Percentiles rank a stretch among this genome's conserved stretches.
These are phyloP conservation scores for Cremastinae sp. DNA, from an alignment of 2,888 invertebrate genomes.

Conservation along the genomic window DNA sequence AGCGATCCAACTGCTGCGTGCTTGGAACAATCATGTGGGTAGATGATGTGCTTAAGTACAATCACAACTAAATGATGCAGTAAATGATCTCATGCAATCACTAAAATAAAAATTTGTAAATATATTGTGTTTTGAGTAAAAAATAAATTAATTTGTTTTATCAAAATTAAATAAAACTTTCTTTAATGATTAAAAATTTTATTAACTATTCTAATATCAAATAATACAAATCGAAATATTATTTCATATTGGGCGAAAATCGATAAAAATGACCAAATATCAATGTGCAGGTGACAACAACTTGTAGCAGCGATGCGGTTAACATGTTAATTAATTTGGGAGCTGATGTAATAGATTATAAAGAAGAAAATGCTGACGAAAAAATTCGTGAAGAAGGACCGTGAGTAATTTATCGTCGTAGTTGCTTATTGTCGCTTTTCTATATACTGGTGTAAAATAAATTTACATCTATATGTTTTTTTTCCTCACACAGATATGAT, in stretches of 20 bases:
- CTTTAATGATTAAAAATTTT: no score
- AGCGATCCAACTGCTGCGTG: conserved; percentile 91
- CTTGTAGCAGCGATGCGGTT: conserved; percentile 88
- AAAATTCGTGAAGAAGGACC: conserved; percentile 85
- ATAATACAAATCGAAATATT: no score
- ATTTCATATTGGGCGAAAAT: background rate
- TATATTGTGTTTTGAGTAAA: background rate
- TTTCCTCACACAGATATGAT: conserved; percentile 84
- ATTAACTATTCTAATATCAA: no score
- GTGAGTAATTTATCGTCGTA: conserved; percentile 77
- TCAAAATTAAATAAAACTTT: no score
- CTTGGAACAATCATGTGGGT: conserved; percentile 86
- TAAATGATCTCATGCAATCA: no score
- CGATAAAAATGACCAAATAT: background rate
- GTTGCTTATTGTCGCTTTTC: conserved; percentile 14
- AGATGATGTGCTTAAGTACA: no score
- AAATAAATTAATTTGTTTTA: no score
- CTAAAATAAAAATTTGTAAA: no score
- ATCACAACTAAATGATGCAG: no score
- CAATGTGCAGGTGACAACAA: conserved; percentile 83
- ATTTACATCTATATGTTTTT: no score
- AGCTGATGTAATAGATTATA: conserved; percentile 90
- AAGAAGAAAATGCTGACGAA: conserved; percentile 82
- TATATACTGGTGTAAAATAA: no score
- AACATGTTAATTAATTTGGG: conserved; percentile 85